phyloP scores from a whole-genome alignment of 2,797 vertebrate genomes.

The Channa striata region DNA sequence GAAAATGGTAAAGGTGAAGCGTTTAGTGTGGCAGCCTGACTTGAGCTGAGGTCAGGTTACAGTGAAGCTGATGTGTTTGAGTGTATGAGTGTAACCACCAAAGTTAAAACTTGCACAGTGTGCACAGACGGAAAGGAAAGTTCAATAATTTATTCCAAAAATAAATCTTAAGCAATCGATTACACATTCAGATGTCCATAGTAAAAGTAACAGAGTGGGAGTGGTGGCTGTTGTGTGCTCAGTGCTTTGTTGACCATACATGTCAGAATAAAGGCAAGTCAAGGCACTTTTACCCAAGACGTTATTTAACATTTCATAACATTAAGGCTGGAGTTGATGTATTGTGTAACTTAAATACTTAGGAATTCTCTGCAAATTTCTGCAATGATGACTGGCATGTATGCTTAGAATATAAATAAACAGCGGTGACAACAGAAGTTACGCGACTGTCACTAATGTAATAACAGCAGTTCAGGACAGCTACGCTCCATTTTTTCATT shows the following conservation, averaged over 20 bases:
- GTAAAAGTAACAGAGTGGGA: slow-evolving; percentile 17
- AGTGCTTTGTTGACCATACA: slow-evolving; percentile 23
- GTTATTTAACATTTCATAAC: slow-evolving; percentile 34
- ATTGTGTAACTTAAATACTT: slow-evolving; percentile 22
- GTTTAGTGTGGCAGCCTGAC: slow-evolving; percentile 76
- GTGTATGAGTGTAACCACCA: background rate
- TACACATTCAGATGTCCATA: slow-evolving; percentile 18
- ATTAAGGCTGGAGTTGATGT: slow-evolving; percentile 25
- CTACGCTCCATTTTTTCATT: slow-evolving; percentile 5
- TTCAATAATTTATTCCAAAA: slow-evolving; percentile 76
- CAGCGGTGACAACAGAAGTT: slow-evolving; percentile 10
- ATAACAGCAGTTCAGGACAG: slow-evolving; percentile 9
- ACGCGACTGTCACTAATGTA: background rate
- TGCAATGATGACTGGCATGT: background rate
- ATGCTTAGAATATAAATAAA: slow-evolving; percentile 18
- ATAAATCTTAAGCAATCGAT: slow-evolving; percentile 37
- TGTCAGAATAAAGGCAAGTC: slow-evolving; percentile 40
- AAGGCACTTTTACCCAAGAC: slow-evolving; percentile 64
- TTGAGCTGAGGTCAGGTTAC: slow-evolving; percentile 74
- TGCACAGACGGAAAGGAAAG: slow-evolving; percentile 35
- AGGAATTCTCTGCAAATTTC: slow-evolving; percentile 36
- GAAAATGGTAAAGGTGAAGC: slow-evolving; percentile 87
- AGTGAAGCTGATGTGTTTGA: slow-evolving; percentile 12
- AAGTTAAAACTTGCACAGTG: slow-evolving; percentile 2
- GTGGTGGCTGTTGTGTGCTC: slow-evolving; percentile 7